Base-by-base conservation (phyloP, 2,797 vertebrate species). In the Paratrypauchen microcephalus region DNA sequence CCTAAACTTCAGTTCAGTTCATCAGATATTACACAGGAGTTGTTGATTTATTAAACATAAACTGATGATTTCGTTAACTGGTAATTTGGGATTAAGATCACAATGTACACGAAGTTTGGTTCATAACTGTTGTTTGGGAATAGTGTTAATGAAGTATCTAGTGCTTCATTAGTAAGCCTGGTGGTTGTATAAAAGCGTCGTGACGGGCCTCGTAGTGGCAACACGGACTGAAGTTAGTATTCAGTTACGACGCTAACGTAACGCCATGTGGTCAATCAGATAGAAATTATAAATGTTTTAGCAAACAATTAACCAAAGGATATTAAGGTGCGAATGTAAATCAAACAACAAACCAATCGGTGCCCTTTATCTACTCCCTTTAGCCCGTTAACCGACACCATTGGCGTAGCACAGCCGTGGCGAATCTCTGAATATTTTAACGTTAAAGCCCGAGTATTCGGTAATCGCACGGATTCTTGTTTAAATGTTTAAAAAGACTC, bases 171-270 rank as follows among this genome's bases (percentile, higher is more conserved):
- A 13, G 13, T 26, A 28, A 57, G 9, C 21, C 52, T 26, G 55
- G 24, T 26, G 54, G 18, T 6, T 12, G 18, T 65, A 41, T 8
- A 57, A 15, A 77, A 41, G 76, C 75, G 41, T 83, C 77, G 78
- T 78, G 72, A 78, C 70, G 62, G 83, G 78, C 72, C 75, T 69
- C 30, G 1, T 65, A 65, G 36, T 1, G 0, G 6, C 23, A 5
- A 28, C 0, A 41, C 1, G 21, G 7, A 2, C 11, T 13, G 0
- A 60, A 60, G 2, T 18, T 3, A 52, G 65, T 61, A 1, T 30
- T 9, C 41, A 7, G 6, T 36, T 9, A 5, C 21, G 8, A 56
- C 23, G 16, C 24, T 16, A 28, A 28, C 21, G 8, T 55, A 55
- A 24, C 21, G 13, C 3, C 15, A 23, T 26, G 18, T 41, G 1